A percentile compares a stretch with the other conserved stretches of the same genome.
phyloP scores from a whole-genome alignment of 1,140 invertebrate species.

The Drosophila lacertosa region DNA sequence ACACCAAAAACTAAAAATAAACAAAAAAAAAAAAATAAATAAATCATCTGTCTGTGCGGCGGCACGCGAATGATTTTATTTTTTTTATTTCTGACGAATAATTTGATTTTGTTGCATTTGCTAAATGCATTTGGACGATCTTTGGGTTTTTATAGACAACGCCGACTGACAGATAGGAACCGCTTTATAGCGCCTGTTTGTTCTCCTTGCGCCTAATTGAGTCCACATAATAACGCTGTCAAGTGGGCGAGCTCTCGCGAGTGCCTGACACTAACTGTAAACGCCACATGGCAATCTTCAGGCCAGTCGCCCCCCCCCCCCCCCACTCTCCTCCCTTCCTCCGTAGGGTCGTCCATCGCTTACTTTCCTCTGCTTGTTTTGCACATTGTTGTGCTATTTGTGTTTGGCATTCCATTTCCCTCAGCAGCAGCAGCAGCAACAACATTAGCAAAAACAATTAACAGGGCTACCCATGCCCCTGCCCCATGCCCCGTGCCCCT shows the following conservation, averaged over 20 bases:
- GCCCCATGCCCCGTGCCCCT: not conserved
- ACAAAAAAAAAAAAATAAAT: constrained; percentile 39
- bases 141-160: constrained; percentile 58
- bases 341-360: not conserved
- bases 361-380: constrained; percentile 60
- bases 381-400: constrained; percentile 77
- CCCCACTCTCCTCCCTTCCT: not conserved
- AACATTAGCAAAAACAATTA: constrained; percentile 62
- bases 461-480: constrained; percentile 34
- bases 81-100: constrained; percentile 9
- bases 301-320: not conserved
- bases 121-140: constrained; percentile 32
- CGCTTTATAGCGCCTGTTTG: constrained; percentile 35
- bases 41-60: constrained; percentile 64
- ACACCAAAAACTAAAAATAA: constrained; percentile 45
- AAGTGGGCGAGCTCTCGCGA: constrained; percentile 14
- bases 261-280: constrained; percentile 12
- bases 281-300: constrained; percentile 57
- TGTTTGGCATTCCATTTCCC: constrained; percentile 75
- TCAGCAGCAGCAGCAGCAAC: constrained; percentile 29
- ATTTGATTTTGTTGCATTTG: constrained; percentile 36
- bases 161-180: constrained; percentile 59
- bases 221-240: constrained; percentile 72
- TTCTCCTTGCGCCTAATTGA: constrained; percentile 58
- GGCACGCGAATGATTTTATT: constrained; percentile 66